A percentile compares a stretch with the other conserved stretches of the same genome.
These are phyloP conservation scores for Drosophila albomicans DNA, from an alignment of 1,140 invertebrate genomes.

Conservation along the genomic window DNA sequence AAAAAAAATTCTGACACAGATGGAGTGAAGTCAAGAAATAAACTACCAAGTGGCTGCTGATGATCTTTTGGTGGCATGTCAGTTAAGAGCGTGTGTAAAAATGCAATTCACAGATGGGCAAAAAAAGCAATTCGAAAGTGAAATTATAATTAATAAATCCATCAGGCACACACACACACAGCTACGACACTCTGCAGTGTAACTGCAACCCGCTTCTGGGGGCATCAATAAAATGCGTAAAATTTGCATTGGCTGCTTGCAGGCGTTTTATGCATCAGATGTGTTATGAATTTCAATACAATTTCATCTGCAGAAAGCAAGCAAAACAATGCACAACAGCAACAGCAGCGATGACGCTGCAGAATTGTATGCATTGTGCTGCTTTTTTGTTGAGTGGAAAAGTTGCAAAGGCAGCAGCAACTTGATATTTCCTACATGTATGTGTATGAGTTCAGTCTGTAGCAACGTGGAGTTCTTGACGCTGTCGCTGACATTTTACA, in stretches of 20 bases:
- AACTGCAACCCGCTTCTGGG: conserved; percentile 31
- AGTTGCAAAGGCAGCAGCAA: conserved; percentile 40
- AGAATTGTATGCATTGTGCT: conserved; percentile 52
- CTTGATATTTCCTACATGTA: conserved; percentile 2
- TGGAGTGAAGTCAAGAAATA: conserved; percentile 48
- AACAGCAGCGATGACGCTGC: conserved; percentile 26
- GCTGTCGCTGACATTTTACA: conserved; percentile 80
- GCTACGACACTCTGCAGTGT: conserved; percentile 3
- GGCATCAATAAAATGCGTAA: conserved; percentile 65
- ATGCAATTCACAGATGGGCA: not conserved
- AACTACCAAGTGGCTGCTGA: not conserved
- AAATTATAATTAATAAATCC: conserved; percentile 72
- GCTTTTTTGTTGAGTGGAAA: conserved; percentile 39
- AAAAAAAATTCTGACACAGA: conserved; percentile 55
- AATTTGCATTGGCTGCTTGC: conserved; percentile 76
- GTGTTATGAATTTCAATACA: conserved; percentile 81
- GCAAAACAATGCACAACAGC: conserved; percentile 14
- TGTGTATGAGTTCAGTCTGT: not conserved
- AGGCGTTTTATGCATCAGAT: conserved; percentile 80
- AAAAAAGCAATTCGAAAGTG: conserved; percentile 31
- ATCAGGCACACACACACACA: conserved; percentile 37
- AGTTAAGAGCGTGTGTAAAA: not conserved
- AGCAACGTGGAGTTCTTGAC: conserved; percentile 54
- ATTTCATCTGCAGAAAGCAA: conserved; percentile 28
- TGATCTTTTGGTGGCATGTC: not conserved